Conservation (phyloP, 2,113 vertebrate species). For the Mesitornis unicolor region DNA sequence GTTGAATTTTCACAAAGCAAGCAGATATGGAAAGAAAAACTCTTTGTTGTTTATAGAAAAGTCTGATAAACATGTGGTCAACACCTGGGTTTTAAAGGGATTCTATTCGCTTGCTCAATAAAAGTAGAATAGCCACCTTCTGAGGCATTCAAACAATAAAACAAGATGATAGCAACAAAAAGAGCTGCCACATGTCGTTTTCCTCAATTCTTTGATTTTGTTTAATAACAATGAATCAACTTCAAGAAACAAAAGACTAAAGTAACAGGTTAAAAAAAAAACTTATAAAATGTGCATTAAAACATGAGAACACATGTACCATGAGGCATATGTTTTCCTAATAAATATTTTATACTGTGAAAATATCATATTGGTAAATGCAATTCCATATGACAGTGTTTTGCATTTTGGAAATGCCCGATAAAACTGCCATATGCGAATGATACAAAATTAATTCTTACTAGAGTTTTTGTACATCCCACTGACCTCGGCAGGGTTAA, state of each 20-base stretch:
- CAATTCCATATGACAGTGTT: neutral
- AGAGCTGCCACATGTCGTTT: constrained; percentile 61
- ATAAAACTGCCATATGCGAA: neutral
- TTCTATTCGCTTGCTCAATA: constrained; percentile 64
- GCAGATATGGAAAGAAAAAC: constrained; percentile 50
- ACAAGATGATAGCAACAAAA: constrained; percentile 50
- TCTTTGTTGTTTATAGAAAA: constrained; percentile 54
- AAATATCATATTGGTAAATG: neutral
- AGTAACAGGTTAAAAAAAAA: constrained; percentile 49
- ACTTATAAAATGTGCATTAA: constrained; percentile 57
- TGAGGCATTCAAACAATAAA: constrained; percentile 70
- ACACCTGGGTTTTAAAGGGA: constrained; percentile 69
- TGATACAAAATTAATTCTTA: neutral
- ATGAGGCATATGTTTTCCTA: neutral
- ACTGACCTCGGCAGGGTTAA: neutral
- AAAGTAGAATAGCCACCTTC: constrained; percentile 59
- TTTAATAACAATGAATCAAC: neutral
- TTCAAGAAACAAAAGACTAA: constrained; percentile 48
- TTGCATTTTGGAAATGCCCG: neutral
- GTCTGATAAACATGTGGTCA: constrained; percentile 69
- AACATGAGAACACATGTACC: neutral
- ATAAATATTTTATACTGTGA: neutral
- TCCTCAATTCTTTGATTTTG: constrained; percentile 54
- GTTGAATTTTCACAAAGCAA: constrained; percentile 50
- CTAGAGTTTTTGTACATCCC: neutral